Base-by-base conservation (phyloP, 2,797 vertebrate species). In the Catamblyrhynchus diadema region DNA sequence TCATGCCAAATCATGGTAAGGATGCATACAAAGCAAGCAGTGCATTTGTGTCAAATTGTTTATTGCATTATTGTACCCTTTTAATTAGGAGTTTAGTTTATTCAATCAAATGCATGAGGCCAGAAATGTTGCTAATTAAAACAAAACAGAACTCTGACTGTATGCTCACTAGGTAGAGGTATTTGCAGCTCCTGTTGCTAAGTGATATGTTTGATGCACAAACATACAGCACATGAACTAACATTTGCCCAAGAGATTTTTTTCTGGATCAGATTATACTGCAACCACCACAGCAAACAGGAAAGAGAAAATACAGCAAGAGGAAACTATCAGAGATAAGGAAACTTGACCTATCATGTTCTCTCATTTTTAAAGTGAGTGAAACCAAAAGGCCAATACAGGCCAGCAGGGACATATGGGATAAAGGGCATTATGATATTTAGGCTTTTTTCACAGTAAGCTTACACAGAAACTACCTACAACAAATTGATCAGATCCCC, bases 11-110 rank as follows among this genome's bases (percentile, higher is more conserved):
- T 85, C 60, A 69, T 25, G 72, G 82, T 47, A 94, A 74, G 13
- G 20, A 70, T 33, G 45, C 86, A 72, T 27, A 79, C 65, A 93
- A 81, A 95, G 71, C 90, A 94, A 94, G 65, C 50, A 67, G 48
- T 56, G 81, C 39, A 27, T 88, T 87, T 88, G 61, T 95, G 80
- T 93, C 73, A 95, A 94, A 70, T 47, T 93, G 72, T 25, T 93
- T 94, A 53, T 85, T 93, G 44, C 69, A 53, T 80, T 69, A 94
- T 39, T 94, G 70, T 62, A 89, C 39, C 44, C 80, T 94, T 97
- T 96, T 95, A 97, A 96, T 96, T 93, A 95, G 84, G 59, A 90
- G 75, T 39, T 87, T 91, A 90, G 84, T 79, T 88, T 74, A 86
- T 94, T 47, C 72, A 95, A 83, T 90, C 75, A 96, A 94, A 91